A percentile compares a stretch with the other conserved stretches of the same genome.
These are phyloP conservation scores for Zaprionus inermis DNA, from an alignment of 1,140 invertebrate species.

Conservation along the genomic window DNA sequence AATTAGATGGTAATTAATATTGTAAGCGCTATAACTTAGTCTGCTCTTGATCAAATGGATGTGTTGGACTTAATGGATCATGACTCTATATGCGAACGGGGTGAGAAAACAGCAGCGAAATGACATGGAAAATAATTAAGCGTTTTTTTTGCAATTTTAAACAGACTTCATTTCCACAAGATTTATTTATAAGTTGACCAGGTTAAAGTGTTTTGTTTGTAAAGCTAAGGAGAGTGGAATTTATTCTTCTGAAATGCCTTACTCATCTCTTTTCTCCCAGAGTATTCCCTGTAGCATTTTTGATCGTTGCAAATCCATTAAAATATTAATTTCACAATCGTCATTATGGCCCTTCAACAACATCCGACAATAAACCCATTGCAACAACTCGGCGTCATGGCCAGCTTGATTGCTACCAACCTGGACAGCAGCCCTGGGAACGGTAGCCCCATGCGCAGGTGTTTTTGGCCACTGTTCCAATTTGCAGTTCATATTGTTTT, in stretches of 20 bases:
- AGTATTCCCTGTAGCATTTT: conserved; percentile 2
- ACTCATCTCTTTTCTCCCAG: background rate
- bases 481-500: conserved; percentile 74
- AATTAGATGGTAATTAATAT: conserved; percentile 82
- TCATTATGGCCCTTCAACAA: conserved; percentile 40
- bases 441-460: conserved; percentile 61
- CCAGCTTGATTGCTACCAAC: conserved; percentile 12
- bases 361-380: conserved; percentile 6
- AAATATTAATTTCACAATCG: conserved; percentile 67
- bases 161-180: background rate
- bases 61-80: conserved; percentile 47
- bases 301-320: conserved; percentile 15
- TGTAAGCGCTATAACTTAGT: conserved; percentile 60
- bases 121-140: conserved; percentile 35
- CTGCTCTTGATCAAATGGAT: conserved; percentile 47
- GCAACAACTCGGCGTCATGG: background rate
- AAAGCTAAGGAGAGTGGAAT: background rate
- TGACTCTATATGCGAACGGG: conserved; percentile 36
- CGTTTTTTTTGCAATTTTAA: conserved; percentile 7
- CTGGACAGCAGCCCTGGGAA: conserved; percentile 53
- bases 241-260: background rate
- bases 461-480: conserved; percentile 67
- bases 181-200: background rate
- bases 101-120: conserved; percentile 14
- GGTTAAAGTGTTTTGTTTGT: background rate